Conservation (phyloP, 2,113 vertebrate genomes). For the Cavia aperea region DNA sequence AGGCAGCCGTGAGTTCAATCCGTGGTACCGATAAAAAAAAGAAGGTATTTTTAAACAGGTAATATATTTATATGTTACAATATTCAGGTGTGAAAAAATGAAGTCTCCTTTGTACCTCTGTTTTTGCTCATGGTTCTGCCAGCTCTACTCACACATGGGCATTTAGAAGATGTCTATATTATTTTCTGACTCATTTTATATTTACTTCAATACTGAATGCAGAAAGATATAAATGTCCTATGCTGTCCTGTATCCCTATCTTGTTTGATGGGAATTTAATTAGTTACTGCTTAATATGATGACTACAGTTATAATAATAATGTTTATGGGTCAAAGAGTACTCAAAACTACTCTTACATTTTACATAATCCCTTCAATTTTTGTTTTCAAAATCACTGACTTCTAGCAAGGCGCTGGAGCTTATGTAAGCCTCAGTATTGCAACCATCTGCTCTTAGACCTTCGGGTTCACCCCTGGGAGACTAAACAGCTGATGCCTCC, state of each 20-base stretch:
- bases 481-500: neutral
- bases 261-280: slow-evolving; percentile 19
- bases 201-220: neutral
- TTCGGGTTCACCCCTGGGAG: neutral
- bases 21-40: too few species aligned
- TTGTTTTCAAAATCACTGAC: neutral
- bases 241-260: neutral
- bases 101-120: neutral
- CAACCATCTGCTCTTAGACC: neutral
- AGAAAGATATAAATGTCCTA: neutral
- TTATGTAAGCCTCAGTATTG: neutral
- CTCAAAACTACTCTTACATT: neutral
- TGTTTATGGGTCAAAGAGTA: neutral
- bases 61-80: neutral
- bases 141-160: neutral
- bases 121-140: neutral
- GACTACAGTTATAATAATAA: neutral
- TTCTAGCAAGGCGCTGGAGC: neutral
- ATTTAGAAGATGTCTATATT: neutral
- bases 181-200: neutral
- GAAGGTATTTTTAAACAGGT: neutral
- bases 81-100: neutral
- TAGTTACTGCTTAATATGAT: neutral
- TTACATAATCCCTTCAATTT: neutral
- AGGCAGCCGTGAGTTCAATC: too few species aligned